Base-by-base conservation (phyloP, 2,888 invertebrate genomes). In the Pharmacophagus antenor region DNA sequence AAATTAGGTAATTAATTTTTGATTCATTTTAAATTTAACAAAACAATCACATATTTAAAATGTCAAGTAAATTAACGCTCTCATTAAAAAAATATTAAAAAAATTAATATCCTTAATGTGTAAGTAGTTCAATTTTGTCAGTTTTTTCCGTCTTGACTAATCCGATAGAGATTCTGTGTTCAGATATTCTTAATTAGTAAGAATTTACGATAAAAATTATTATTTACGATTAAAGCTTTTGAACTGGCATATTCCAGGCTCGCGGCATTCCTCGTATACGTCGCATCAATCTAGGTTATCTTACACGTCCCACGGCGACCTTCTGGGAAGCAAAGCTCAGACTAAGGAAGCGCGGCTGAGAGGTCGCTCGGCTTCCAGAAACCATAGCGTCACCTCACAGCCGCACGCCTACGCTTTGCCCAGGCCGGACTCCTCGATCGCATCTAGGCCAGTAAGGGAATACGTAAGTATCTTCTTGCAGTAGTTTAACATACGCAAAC, bases 181-280 rank as follows among this genome's bases (percentile, higher is more conserved):
- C n/a, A n/a, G n/a, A n/a, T 27, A 27, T 27, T 27, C 5, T 27
- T 27, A 27, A 4, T 10, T 27, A 27, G 5, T 27, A 27, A 6
- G 1, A 27, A 27, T 10, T 0, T 3, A 10, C 27, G 10, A 7
- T 1, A 6, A 1, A 6, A 27, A 7, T 1, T 37, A 31, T 10
- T 31, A 2, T 12, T 10, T 25, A 25, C 7, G 3, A 25, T 25
- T 3, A 5, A 49, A 8, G 2, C 1, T n/a, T 49, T 49, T 21
- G 15, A 51, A 31, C 18, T 31, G 31, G 1, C 27, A 46, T 41
- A 51, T 72, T 74, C 64, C 88, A 92, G 96, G 96, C 72, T 96
- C 98, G 67, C 94, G 98, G 70, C 97, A 98, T 88, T 97, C 97
- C 69, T 98, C 98, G 72, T 98, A 98, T 90, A 98, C 98, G 70